Percentiles rank a stretch among this genome's conserved stretches.
Evolutionary conservation across 1,140 invertebrate species (phyloP).

Genomic region (Hycleus phaleratus): DNA sequence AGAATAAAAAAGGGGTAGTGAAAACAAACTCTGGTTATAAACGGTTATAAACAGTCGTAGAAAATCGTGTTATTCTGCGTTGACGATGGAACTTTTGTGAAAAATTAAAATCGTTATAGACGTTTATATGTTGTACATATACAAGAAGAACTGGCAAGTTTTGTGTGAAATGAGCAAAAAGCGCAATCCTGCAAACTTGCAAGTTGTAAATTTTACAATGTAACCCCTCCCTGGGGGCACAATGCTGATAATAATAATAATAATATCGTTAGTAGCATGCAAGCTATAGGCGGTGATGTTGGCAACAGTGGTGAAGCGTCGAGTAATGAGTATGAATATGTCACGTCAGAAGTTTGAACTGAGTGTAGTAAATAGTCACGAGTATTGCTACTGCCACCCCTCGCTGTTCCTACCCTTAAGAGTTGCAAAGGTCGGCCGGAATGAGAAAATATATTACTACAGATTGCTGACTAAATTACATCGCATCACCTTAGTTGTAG

Average conservation of each 20-base stretch:
- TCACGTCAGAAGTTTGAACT: slow-evolving; percentile 35
- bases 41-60: slow-evolving; percentile 9
- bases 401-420: background rate
- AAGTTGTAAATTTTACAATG: slow-evolving; percentile 18
- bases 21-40: slow-evolving; percentile 5
- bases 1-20: slow-evolving; percentile 9
- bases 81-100: slow-evolving; percentile 9
- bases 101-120: slow-evolving; percentile 5
- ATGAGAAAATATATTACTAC: slow-evolving; percentile 31
- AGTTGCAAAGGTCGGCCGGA: slow-evolving; percentile 20
- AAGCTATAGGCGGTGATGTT: slow-evolving; percentile 18
- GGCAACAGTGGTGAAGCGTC: slow-evolving; percentile 28
- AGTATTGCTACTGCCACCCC: slow-evolving; percentile 15
- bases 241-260: background rate
- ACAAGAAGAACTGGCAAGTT: background rate
- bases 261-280: slow-evolving; percentile 16
- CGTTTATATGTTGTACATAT: too few relatives aligned
- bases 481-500: slow-evolving; percentile 22
- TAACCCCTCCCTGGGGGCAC: slow-evolving; percentile 28
- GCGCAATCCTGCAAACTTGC: slow-evolving; percentile 16
- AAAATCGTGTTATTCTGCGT: background rate
- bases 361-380: slow-evolving; percentile 32
- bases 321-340: slow-evolving; percentile 40
- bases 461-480: slow-evolving; percentile 33
- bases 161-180: slow-evolving; percentile 3